Base-by-base conservation (phyloP, 2,888 invertebrate genomes). In the Trichopria drosophilae region DNA sequence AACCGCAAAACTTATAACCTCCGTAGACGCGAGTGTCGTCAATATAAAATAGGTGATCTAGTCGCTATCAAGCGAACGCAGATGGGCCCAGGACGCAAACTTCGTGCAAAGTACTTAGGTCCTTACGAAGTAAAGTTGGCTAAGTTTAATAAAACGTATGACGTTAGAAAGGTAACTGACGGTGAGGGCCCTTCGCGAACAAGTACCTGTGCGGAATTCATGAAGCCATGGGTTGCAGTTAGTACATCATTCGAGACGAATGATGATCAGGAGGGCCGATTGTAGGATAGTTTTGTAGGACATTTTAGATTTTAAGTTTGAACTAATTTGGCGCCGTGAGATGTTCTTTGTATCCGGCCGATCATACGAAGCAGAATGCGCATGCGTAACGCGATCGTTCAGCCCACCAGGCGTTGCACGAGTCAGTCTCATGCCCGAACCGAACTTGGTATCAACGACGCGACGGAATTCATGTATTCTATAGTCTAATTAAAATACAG, bases 151-250 rank as follows among this genome's bases (percentile, higher is more conserved):
- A 19, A 34, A 10, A 34, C 34, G 3, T 34, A 34, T n/a, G 6
- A 34, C 4, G 15, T 34, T 7, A 5, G 18, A n/a, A 13, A 24
- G 26, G 28, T 18, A 4, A 3, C 34, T 6, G 34, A 15, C 6
- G 34, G 34, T 9, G 15, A 22, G 36, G 13, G 36, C 34, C n/a
- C 41, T 22, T 16, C 28, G 15, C 15, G 22, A 31, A 42, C 42
- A 6, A 26, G 26, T 12, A 19, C 42, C 1, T 24, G 26, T 2
- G 42, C 42, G 7, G 42, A 42, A 19, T 42, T n/a, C 13, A 10
- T 42, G 19, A 42, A 42, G 13, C 31, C 42, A 6, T 42, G 42
- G 42, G 12, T 42, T 5, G 31, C 15, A 18, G n/a, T 16, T 15
- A 34, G 19, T 34, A 10, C 10, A 13, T 15, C 34, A 16, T 34